These are phyloP conservation scores for Esox niger DNA, from an alignment of 2,113 vertebrate genomes.

Conservation along the genomic window DNA sequence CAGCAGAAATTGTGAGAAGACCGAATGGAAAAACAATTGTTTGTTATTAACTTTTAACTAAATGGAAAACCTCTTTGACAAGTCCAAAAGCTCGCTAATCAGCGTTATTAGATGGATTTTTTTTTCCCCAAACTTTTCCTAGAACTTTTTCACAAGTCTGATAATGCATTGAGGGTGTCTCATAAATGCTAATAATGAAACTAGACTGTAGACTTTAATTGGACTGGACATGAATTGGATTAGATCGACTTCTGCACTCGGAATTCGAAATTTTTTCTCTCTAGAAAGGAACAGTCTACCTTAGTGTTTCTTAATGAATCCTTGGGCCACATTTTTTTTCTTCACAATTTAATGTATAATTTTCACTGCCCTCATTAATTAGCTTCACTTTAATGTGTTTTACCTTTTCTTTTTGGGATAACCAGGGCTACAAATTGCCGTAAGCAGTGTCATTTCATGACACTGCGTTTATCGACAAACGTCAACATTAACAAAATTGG, in stretches of 20 bases:
- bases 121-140: neutral
- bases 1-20: neutral
- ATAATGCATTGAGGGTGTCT: constrained; percentile 51
- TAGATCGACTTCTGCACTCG: constrained; percentile 13
- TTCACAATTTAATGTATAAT: too few relatives aligned
- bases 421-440: too few relatives aligned
- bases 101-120: constrained; percentile 5
- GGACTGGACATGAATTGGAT: constrained; percentile 49
- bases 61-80: constrained; percentile 23
- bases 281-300: too few relatives aligned
- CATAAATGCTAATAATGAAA: constrained; percentile 64
- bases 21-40: too few relatives aligned
- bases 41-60: neutral
- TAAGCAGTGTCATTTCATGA: too few relatives aligned
- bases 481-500: too few relatives aligned
- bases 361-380: too few relatives aligned
- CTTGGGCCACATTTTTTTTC: too few relatives aligned
- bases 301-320: too few relatives aligned
- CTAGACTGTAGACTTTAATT: constrained; percentile 1
- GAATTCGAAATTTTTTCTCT: neutral
- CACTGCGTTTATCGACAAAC: too few relatives aligned
- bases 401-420: too few relatives aligned
- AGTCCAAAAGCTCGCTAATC: constrained; percentile 15
- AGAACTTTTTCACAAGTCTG: constrained; percentile 59
- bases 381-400: too few relatives aligned